Evolutionary conservation across 2,888 invertebrate species (phyloP).

Genomic region (Agrilus mali): DNA sequence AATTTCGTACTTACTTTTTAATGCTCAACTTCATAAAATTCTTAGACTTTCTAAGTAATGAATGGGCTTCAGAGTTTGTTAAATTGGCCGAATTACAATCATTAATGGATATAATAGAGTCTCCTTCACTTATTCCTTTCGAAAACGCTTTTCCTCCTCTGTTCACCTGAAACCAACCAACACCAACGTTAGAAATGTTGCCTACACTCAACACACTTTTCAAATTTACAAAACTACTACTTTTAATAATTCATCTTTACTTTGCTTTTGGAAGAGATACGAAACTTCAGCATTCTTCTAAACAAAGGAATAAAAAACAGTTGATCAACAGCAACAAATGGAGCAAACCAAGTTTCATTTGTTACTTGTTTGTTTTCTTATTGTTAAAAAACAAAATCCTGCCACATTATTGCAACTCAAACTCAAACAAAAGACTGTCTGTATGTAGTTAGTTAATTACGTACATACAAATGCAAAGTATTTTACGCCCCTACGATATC

Average conservation of each 20-base stretch:
- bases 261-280: too few relatives aligned
- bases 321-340: too few relatives aligned
- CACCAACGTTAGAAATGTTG: conserved; percentile 35
- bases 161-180: conserved; percentile 56
- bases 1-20: conserved; percentile 50
- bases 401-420: too few relatives aligned
- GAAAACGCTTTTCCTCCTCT: conserved; percentile 76
- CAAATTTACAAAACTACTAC: not conserved
- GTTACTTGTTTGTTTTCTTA: too few relatives aligned
- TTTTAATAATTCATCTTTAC: not conserved
- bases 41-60: conserved; percentile 58
- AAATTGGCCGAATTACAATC: conserved; percentile 53
- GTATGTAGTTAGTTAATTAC: too few relatives aligned
- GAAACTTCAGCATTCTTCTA: too few relatives aligned
- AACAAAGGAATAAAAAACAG: too few relatives aligned
- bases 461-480: too few relatives aligned
- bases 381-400: too few relatives aligned
- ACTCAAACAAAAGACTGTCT: too few relatives aligned
- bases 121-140: conserved; percentile 68
- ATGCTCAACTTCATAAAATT: conserved; percentile 53
- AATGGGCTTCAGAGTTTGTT: conserved; percentile 60
- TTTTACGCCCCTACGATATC: too few relatives aligned
- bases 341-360: too few relatives aligned
- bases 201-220: conserved; percentile 24
- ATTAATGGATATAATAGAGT: conserved; percentile 69